Percentiles rank a stretch among this genome's conserved stretches.
Evolutionary conservation across 2,797 vertebrate species (phyloP).

Genomic region (Coregonus ussuriensis): DNA sequence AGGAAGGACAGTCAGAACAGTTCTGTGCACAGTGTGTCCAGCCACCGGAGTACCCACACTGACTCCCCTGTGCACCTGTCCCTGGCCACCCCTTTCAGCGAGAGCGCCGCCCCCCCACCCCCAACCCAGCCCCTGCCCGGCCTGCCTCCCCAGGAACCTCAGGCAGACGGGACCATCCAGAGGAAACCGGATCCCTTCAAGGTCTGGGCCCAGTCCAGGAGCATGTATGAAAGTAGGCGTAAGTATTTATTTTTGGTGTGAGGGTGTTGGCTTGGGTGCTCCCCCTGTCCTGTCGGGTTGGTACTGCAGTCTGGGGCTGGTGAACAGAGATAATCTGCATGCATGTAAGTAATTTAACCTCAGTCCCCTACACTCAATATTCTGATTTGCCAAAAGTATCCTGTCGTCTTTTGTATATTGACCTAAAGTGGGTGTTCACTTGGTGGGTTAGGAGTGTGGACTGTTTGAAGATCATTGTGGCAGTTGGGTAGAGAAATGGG

Average conservation of each 20-base stretch:
- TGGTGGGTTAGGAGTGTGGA: not conserved
- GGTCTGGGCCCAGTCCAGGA: constrained; percentile 99
- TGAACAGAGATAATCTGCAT: not conserved
- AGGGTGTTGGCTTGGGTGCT: constrained; percentile 41
- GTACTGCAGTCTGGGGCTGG: not conserved
- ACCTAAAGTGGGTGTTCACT: not conserved
- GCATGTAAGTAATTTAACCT: not conserved
- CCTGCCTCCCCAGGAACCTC: constrained; percentile 69
- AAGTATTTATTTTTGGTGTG: constrained; percentile 83
- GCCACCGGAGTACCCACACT: constrained; percentile 89
- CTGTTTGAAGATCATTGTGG: not conserved
- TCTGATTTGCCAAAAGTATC: not conserved
- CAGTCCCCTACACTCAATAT: not conserved
- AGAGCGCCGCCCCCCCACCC: constrained; percentile 76
- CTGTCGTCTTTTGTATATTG: not conserved
- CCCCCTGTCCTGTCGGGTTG: not conserved
- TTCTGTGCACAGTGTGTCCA: constrained; percentile 80
- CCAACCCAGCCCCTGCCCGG: constrained; percentile 77
- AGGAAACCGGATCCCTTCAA: constrained; percentile 99
- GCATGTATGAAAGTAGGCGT: constrained; percentile 99
- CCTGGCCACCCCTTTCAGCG: constrained; percentile 78
- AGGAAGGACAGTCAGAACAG: constrained; percentile 99
- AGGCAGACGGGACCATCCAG: constrained; percentile 86
- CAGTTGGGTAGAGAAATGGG: not conserved
- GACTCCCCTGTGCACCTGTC: constrained; percentile 87